Evolutionary conservation across 1,140 invertebrate genomes (phyloP).

Genomic region (Drosophila elegans): DNA sequence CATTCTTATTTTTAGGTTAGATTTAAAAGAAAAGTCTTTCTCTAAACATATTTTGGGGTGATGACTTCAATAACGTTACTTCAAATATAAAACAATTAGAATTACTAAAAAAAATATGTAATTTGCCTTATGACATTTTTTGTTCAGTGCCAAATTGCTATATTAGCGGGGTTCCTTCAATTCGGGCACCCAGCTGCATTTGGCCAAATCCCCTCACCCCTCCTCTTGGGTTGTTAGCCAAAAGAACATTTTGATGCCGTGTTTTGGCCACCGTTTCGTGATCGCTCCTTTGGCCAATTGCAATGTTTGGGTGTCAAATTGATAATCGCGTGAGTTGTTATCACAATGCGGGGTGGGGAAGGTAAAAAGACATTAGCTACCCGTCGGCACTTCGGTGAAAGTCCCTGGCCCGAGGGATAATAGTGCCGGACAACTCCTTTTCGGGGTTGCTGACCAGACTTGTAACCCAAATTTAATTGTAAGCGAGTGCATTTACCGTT

Average conservation of each 20-base stretch:
- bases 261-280: slow-evolving; percentile 66
- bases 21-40: too few species aligned
- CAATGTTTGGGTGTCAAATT: slow-evolving; percentile 77
- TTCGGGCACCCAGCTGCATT: slow-evolving; percentile 14
- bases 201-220: background rate
- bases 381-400: slow-evolving; percentile 74
- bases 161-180: slow-evolving; percentile 32
- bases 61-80: too few species aligned
- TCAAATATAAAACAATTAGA: too few species aligned
- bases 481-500: slow-evolving; percentile 65
- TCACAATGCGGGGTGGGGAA: slow-evolving; percentile 63
- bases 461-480: slow-evolving; percentile 76
- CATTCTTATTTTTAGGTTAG: too few species aligned
- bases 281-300: slow-evolving; percentile 42
- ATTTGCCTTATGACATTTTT: slow-evolving; percentile 21
- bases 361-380: slow-evolving; percentile 64
- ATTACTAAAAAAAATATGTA: slow-evolving; percentile 5
- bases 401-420: slow-evolving; percentile 42
- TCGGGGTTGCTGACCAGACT: slow-evolving; percentile 64
- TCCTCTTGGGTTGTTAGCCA: slow-evolving; percentile 4
- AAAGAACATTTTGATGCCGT: slow-evolving; percentile 36
- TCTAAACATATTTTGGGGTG: too few species aligned
- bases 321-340: slow-evolving; percentile 82
- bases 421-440: slow-evolving; percentile 8
- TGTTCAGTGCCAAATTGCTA: slow-evolving; percentile 59